Evolutionary conservation across 2,888 invertebrate species (phyloP), one percentile per base, ranked within the genome.

Genomic region (Ceriagrion tenellum): DNA sequence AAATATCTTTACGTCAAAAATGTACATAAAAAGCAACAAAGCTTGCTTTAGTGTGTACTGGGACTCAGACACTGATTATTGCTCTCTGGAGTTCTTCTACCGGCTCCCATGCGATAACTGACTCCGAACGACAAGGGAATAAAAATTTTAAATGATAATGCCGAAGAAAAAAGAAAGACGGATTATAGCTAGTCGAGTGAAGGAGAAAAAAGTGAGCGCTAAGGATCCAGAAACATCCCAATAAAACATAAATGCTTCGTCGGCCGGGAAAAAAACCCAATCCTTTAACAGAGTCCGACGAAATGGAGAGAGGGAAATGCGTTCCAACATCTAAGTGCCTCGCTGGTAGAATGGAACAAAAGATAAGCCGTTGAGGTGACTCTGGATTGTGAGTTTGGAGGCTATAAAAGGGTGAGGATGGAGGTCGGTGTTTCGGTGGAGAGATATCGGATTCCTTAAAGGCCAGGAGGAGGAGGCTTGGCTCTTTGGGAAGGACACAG

Each of bases 321-420:
- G 12, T 55, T 93, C 40, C 63, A 55, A 63, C 69, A 63, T 69
- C 93, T 69, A 93, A 93, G 93, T 93, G 93, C 93, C 69, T 47
- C 69, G 93, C 93, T 74, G 93, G 69, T 93, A 93, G 69, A 93
- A n/a, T 35, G 93, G 93, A 47, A 69, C 47, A 47, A 63, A 74
- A 93, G 93, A 93, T 93, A 93, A 93, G 93, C 35, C 69, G 40
- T 93, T 93, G 63, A 55, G 55, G 26, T 59, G 81, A 81, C 81
- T 63, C 55, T 16, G 69, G 74, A 93, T 55, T 40, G 81, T 81
- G 69, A 69, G 93, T 35, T 69, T 93, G 23, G 47, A 23, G 69
- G 93, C 93, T 47, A 93, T 93, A 93, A 93, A 93, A 93, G 89
- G 35, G 89, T 55, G 89, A 89, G 93, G 93, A 63, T 91, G 63